Evolutionary conservation across 2,888 invertebrate genomes (phyloP), one percentile per base, ranked within the genome.

Genomic region (Anoncus sp.): DNA sequence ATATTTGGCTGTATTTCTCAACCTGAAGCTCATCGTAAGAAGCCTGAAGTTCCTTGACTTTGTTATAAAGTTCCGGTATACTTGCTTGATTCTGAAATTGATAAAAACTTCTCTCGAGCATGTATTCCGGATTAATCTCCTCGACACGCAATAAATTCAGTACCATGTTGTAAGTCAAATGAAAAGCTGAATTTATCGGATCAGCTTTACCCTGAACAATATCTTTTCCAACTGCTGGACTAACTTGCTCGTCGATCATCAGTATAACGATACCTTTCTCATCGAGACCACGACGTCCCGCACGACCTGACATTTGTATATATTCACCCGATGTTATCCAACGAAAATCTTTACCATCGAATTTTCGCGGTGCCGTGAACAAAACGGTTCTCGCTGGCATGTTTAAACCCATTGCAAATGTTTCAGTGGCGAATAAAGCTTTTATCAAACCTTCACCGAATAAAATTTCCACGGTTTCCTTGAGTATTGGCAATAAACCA

Each of bases 331-430:
- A 99, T 0, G 98, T 96, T 74, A 98, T 93, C 95, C 97, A 98
- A 91, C 99, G 93, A 87, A 97, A 97, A 88, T 97, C 97, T 90
- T 96, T 97, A 18, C 99, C 99, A 91, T 99, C 99, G 92, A 97
- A 99, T 92, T 99, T 99, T 74, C 98, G 94, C 45, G 97, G 96
- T 53, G 95, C 96, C 0, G 99, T 99, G 87, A 99, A 99, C 0
- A 99, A 93, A 0, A 99, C 99, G 0, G 99, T 99, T 86, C 99
- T 95, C 0, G 99, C 99, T 4, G 99, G 99, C 99, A 99, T 99
- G 92, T 99, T 99, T 9, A 99, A 92, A 1, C 99, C 99, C 99
- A 99, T 99, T 18, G 99, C 98, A 92, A 99, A 99, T 0, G 99
- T 99, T 93, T 99, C 99, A 0, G 99, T 99, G 0, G 99, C 99